phyloP scores from a whole-genome alignment of 2,797 vertebrate genomes.

The Ambastaia sidthimunki region DNA sequence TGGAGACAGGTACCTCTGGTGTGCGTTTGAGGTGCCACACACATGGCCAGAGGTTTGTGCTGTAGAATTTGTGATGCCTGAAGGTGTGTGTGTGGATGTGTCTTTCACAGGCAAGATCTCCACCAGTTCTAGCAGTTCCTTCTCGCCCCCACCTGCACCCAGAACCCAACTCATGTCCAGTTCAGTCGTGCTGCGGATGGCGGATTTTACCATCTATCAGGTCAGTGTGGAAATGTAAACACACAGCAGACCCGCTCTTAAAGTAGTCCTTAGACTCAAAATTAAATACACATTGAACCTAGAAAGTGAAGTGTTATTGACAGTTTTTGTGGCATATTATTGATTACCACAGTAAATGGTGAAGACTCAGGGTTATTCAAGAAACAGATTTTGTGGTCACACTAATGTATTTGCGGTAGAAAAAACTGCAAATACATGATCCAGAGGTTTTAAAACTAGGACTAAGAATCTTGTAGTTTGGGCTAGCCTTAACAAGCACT shows the following conservation, averaged over 20 bases:
- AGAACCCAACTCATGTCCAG: slow-evolving; percentile 95
- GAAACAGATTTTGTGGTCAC: too few relatives aligned
- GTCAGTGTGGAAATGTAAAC: slow-evolving; percentile 68
- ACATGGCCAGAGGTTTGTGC: slow-evolving; percentile 51
- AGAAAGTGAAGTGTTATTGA: slow-evolving; percentile 73
- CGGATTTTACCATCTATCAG: slow-evolving; percentile 98
- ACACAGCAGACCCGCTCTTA: not conserved
- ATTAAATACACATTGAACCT: slow-evolving; percentile 59
- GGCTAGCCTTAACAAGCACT: too few relatives aligned
- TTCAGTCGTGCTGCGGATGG: slow-evolving; percentile 93
- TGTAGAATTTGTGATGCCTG: slow-evolving; percentile 9
- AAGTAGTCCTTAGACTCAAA: not conserved
- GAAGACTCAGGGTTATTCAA: too few relatives aligned
- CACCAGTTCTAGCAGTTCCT: slow-evolving; percentile 77
- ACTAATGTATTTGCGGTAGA: not conserved
- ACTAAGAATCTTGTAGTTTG: too few relatives aligned
- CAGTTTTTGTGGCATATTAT: not conserved
- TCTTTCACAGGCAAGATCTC: slow-evolving; percentile 78
- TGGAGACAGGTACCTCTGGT: slow-evolving; percentile 80
- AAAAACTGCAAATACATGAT: too few relatives aligned
- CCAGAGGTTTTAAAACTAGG: not conserved
- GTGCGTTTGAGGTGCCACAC: slow-evolving; percentile 61
- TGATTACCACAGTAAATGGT: not conserved
- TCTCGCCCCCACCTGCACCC: slow-evolving; percentile 78
- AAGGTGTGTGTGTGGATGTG: slow-evolving; percentile 35